Percentiles rank a stretch among this genome's conserved stretches.
Evolutionary conservation across 2,797 vertebrate species (phyloP).

Genomic region (Acrossocheilus fasciatus): DNA sequence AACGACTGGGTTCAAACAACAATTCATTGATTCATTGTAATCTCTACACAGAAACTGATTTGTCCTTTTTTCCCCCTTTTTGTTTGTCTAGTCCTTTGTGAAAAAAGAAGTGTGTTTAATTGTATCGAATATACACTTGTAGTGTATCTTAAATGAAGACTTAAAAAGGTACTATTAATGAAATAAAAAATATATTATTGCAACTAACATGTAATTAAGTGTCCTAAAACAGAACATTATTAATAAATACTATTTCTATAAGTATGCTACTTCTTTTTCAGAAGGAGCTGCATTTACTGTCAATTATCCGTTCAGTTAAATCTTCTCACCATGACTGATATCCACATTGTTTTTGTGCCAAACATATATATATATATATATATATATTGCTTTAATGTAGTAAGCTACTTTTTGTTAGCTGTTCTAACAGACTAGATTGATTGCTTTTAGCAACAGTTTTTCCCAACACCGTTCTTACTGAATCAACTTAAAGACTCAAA

Average conservation of each 20-base stretch:
- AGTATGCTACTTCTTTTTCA: neutral
- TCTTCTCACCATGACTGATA: neutral
- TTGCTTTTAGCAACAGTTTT: neutral
- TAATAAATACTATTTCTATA: neutral
- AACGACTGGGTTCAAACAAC: neutral
- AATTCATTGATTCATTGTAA: neutral
- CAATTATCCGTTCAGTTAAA: neutral
- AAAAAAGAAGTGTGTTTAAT: neutral
- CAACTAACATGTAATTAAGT: neutral
- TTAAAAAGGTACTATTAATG: neutral
- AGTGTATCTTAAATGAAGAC: neutral
- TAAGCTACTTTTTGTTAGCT: neutral
- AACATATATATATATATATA: neutral
- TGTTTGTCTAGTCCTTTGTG: neutral
- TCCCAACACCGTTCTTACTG: neutral
- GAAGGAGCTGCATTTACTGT: neutral
- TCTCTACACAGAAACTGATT: neutral
- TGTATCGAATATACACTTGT: neutral
- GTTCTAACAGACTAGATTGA: neutral
- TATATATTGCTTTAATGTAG: neutral
- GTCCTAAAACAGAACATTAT: neutral
- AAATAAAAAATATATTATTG: no score
- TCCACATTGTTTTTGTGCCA: neutral
- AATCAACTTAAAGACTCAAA: slow-evolving; percentile 10
- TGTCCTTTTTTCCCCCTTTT: neutral